A percentile compares a stretch with the other conserved stretches of the same genome.
Conservation (phyloP, 2,113 vertebrate genomes). For the Sisor rabdophorus region DNA sequence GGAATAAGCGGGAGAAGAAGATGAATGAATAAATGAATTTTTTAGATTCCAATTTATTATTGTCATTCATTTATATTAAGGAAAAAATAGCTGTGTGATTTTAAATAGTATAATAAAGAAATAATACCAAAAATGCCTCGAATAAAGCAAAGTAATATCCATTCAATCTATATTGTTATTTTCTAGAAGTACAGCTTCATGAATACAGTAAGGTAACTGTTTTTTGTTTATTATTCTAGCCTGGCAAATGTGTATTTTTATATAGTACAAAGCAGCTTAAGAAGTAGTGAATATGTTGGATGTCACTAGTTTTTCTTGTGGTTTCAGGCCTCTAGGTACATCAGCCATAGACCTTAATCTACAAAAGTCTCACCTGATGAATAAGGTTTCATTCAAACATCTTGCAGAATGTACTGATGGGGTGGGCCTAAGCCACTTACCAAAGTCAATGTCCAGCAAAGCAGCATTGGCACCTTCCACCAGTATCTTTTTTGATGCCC, state of each 20-base stretch:
- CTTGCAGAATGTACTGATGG: background rate
- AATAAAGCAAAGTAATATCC: background rate
- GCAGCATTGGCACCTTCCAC: constrained; percentile 97
- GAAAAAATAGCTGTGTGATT: background rate
- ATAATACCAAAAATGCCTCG: background rate
- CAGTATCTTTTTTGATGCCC: constrained; percentile 89
- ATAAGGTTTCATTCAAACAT: background rate
- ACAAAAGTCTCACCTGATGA: background rate
- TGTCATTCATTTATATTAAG: background rate
- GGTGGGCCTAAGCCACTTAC: constrained; percentile 65
- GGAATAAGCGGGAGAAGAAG: too few relatives aligned
- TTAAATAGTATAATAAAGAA: background rate
- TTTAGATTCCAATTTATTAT: too few relatives aligned
- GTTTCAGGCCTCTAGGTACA: background rate
- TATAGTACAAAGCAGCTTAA: too few relatives aligned
- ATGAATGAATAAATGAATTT: too few relatives aligned
- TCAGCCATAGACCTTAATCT: constrained; percentile 7
- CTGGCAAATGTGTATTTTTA: too few relatives aligned
- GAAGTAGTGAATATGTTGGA: background rate
- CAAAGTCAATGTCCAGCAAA: constrained; percentile 94
- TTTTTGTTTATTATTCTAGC: too few relatives aligned
- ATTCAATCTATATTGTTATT: background rate
- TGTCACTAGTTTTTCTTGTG: background rate
- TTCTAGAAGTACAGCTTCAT: background rate
- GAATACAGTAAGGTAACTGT: background rate